A percentile compares a stretch with the other conserved stretches of the same genome.
phyloP scores from a whole-genome alignment of 2,888 invertebrate species.

The Macaria notata region DNA sequence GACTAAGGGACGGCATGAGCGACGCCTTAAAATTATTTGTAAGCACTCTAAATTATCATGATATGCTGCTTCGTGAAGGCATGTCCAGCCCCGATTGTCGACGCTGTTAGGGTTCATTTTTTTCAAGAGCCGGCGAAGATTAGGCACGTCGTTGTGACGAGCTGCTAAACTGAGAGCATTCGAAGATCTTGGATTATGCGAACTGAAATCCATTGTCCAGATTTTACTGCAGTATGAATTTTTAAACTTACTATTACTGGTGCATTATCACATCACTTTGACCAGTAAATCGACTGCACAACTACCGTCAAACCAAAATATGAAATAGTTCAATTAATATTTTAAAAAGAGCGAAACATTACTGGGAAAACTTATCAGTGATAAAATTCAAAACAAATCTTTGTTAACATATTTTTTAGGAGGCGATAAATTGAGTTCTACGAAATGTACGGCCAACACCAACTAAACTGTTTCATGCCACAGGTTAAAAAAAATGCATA shows the following conservation, averaged over 20 bases:
- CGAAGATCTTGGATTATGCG: conserved; percentile 71
- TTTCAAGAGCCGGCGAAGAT: conserved; percentile 58
- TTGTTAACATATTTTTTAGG: no score
- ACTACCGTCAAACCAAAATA: no score
- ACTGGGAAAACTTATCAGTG: no score
- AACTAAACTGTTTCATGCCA: no score
- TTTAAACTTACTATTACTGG: neutral
- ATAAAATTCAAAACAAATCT: no score
- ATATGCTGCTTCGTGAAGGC: conserved; percentile 77
- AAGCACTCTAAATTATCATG: conserved; percentile 65
- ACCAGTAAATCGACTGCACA: no score
- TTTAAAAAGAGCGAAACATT: no score
- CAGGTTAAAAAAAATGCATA: no score
- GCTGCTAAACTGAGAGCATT: conserved; percentile 74
- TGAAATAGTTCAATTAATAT: no score
- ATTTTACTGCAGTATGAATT: neutral
- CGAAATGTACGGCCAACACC: no score
- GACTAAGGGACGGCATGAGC: conserved; percentile 55
- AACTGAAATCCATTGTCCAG: conserved; percentile 73
- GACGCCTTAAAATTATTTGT: conserved; percentile 58
- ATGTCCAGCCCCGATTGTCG: conserved; percentile 80
- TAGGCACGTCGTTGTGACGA: conserved; percentile 59
- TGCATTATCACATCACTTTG: no score
- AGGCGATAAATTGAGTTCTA: no score
- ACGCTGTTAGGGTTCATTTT: conserved; percentile 73